Evolutionary conservation across 2,113 vertebrate genomes (phyloP).

Genomic region (Seriola aureovittata): DNA sequence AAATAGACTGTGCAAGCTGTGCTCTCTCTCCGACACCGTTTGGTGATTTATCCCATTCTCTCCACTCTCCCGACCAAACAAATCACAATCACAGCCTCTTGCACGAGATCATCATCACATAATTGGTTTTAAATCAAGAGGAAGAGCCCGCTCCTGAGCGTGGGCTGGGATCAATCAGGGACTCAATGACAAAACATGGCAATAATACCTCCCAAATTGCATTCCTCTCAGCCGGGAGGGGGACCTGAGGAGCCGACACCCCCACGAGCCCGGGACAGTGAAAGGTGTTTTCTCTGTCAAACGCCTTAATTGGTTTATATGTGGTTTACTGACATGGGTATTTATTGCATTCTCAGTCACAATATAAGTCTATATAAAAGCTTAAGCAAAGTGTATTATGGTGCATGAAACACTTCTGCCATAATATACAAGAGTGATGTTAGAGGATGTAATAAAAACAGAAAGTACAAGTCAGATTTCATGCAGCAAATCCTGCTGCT

Average conservation of each 20-base stretch:
- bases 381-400: slow-evolving; percentile 39
- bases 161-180: slow-evolving; percentile 65
- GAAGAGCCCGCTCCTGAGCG: slow-evolving; percentile 53
- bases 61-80: slow-evolving; percentile 41
- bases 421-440: slow-evolving; percentile 30
- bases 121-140: slow-evolving; percentile 80
- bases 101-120: slow-evolving; percentile 72
- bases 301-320: slow-evolving; percentile 64
- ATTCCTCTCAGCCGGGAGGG: slow-evolving; percentile 32
- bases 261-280: neutral
- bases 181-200: slow-evolving; percentile 70
- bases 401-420: slow-evolving; percentile 25
- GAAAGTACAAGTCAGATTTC: slow-evolving; percentile 8
- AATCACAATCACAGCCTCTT: slow-evolving; percentile 51
- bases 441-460: slow-evolving; percentile 34
- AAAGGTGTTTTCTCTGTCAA: slow-evolving; percentile 50
- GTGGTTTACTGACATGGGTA: slow-evolving; percentile 66
- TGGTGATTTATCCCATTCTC: slow-evolving; percentile 58
- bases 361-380: slow-evolving; percentile 29
- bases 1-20: slow-evolving; percentile 8
- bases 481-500: neutral
- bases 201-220: slow-evolving; percentile 67
- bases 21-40: slow-evolving; percentile 7
- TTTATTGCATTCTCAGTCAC: slow-evolving; percentile 40
- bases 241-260: slow-evolving; percentile 1